Conservation (phyloP, 2,113 vertebrate genomes). For the Perccottus glenii region DNA sequence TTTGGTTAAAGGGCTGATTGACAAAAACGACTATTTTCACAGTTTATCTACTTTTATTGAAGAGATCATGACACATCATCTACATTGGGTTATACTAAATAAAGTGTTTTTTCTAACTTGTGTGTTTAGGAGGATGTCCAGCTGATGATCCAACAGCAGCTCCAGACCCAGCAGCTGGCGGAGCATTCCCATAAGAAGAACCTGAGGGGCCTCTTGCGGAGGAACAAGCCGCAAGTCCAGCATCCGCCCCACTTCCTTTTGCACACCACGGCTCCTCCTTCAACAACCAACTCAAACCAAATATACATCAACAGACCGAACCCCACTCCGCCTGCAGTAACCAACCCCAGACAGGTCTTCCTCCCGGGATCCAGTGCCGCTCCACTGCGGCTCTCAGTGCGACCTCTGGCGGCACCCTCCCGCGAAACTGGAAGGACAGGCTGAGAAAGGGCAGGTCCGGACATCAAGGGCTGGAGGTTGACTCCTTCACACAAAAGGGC, state of each 20-base stretch:
- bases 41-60: too few species aligned
- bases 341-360: conserved; percentile 9
- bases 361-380: background rate
- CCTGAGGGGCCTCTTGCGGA: conserved; percentile 64
- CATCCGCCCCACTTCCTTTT: conserved; percentile 21
- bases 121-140: conserved; percentile 82
- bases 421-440: conserved; percentile 53
- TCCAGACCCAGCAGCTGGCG: conserved; percentile 79
- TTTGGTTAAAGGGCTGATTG: too few species aligned
- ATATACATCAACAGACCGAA: conserved; percentile 30
- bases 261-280: background rate
- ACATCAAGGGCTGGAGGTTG: background rate
- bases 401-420: background rate
- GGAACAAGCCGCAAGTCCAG: conserved; percentile 48
- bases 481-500: background rate
- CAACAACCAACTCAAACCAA: conserved; percentile 36
- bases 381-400: background rate
- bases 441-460: conserved; percentile 45
- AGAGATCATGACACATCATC: too few species aligned
- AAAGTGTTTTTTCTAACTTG: background rate
- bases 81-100: background rate
- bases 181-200: conserved; percentile 67
- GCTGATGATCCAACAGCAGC: conserved; percentile 77
- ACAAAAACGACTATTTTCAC: too few species aligned
- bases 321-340: background rate